Conservation (phyloP, 2,888 invertebrate species). For the Trisateles emortualis region DNA sequence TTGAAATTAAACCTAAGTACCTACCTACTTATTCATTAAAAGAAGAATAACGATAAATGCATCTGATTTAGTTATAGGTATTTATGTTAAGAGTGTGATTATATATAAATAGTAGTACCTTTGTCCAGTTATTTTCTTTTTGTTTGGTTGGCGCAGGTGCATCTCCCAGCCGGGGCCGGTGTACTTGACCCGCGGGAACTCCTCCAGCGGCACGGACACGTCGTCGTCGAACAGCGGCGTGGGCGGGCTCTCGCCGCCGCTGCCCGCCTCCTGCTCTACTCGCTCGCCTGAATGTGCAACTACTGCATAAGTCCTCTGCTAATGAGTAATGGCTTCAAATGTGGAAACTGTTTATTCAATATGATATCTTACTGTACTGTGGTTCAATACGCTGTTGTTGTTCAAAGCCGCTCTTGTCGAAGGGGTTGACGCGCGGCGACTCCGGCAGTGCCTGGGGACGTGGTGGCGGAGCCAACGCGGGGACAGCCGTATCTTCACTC, state of each 20-base stretch:
- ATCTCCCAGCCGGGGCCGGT: slow-evolving; percentile 97
- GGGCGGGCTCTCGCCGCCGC: slow-evolving; percentile 92
- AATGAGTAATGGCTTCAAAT: too few species aligned
- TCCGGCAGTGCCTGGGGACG: slow-evolving; percentile 82
- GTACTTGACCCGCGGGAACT: slow-evolving; percentile 93
- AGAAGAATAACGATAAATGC: too few species aligned
- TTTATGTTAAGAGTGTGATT: background rate
- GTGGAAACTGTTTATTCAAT: too few species aligned
- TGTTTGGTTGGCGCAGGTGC: slow-evolving; percentile 97
- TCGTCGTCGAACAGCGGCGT: slow-evolving; percentile 98
- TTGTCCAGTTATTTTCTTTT: slow-evolving; percentile 98
- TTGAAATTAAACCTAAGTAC: too few species aligned
- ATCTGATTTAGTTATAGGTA: too few species aligned
- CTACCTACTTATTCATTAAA: too few species aligned
- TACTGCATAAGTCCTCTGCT: too few species aligned
- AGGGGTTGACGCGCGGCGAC: slow-evolving; percentile 92
- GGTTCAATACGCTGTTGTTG: slow-evolving; percentile 62
- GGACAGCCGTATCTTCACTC: slow-evolving; percentile 78
- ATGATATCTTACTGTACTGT: slow-evolving; percentile 41
- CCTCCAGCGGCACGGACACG: slow-evolving; percentile 95
- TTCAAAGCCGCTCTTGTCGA: slow-evolving; percentile 88
- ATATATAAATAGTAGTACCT: slow-evolving; percentile 62
- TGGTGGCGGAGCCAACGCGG: slow-evolving; percentile 91
- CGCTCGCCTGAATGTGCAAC: slow-evolving; percentile 49
- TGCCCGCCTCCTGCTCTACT: slow-evolving; percentile 48